Evolutionary conservation across 1,140 invertebrate species (phyloP).

Genomic region (Drosophila sucinea): DNA sequence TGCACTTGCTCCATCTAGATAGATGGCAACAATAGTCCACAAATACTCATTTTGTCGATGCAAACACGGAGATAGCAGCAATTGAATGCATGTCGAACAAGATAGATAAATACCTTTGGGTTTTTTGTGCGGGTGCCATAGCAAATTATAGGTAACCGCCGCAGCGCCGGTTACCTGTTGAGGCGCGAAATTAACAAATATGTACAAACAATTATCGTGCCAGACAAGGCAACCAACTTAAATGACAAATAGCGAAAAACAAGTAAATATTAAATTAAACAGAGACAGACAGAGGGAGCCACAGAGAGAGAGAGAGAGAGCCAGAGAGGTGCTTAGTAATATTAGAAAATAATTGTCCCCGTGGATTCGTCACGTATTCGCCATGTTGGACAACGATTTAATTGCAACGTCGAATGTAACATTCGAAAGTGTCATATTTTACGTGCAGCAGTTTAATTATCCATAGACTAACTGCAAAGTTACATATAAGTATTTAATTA

Average conservation of each 20-base stretch:
- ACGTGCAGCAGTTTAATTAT: neutral
- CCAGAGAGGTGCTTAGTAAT: neutral
- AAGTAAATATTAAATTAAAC: slow-evolving; percentile 45
- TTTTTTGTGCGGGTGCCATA: slow-evolving; percentile 36
- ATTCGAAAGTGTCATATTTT: neutral
- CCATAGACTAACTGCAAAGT: too few relatives aligned
- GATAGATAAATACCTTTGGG: slow-evolving; percentile 7
- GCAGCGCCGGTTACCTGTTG: slow-evolving; percentile 31
- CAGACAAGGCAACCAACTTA: slow-evolving; percentile 17
- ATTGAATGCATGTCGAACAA: slow-evolving; percentile 58
- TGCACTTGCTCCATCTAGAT: slow-evolving; percentile 27
- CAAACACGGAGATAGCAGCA: slow-evolving; percentile 37
- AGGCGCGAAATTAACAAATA: slow-evolving; percentile 52
- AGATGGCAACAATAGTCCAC: neutral
- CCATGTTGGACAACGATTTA: slow-evolving; percentile 29
- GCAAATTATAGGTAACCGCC: slow-evolving; percentile 37
- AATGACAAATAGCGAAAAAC: slow-evolving; percentile 27
- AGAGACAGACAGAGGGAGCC: slow-evolving; percentile 18
- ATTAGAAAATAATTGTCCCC: neutral
- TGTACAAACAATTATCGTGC: slow-evolving; percentile 36
- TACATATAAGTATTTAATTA: too few relatives aligned
- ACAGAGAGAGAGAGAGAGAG: neutral
- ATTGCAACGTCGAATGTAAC: slow-evolving; percentile 2
- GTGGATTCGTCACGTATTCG: slow-evolving; percentile 8
- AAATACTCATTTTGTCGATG: slow-evolving; percentile 36